Conservation (phyloP, 2,113 vertebrate species). For the Monarcha castaneiventris region DNA sequence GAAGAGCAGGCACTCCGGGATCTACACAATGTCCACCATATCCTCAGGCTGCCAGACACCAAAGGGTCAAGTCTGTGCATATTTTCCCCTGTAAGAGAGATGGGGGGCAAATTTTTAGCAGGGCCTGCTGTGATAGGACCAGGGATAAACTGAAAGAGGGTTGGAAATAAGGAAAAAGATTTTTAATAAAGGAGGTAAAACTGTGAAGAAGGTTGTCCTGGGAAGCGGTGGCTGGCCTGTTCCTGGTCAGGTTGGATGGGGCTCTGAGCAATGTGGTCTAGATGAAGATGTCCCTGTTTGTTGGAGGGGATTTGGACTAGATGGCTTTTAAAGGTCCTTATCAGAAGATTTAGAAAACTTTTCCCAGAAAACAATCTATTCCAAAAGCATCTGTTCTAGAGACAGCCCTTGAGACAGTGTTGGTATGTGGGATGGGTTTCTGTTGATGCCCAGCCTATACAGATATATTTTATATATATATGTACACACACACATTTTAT, state of each 20-base stretch:
- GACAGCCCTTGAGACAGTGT: not conserved
- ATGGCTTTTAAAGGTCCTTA: not conserved
- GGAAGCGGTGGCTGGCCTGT: not conserved
- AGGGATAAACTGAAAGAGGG: not conserved
- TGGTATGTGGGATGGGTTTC: not conserved
- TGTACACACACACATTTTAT: too few species aligned
- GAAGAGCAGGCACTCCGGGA: accelerated
- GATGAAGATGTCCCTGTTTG: not conserved
- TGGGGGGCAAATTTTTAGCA: not conserved
- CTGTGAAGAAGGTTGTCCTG: not conserved
- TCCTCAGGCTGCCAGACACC: not conserved
- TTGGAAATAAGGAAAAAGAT: not conserved
- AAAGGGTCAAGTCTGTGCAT: not conserved
- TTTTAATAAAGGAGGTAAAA: not conserved
- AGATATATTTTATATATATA: not conserved
- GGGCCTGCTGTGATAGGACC: accelerated
- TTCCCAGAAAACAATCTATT: not conserved
- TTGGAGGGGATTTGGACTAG: not conserved
- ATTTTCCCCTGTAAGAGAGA: not conserved
- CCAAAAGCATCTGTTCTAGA: not conserved
- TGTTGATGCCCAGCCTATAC: not conserved
- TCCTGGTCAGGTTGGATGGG: not conserved
- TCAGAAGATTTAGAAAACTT: not conserved
- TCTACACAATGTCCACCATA: accelerated
- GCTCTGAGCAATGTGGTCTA: not conserved